Percentiles rank a stretch among this genome's conserved stretches.
phyloP scores from a whole-genome alignment of 1,140 invertebrate species.

The Heliconius hewitsoni region DNA sequence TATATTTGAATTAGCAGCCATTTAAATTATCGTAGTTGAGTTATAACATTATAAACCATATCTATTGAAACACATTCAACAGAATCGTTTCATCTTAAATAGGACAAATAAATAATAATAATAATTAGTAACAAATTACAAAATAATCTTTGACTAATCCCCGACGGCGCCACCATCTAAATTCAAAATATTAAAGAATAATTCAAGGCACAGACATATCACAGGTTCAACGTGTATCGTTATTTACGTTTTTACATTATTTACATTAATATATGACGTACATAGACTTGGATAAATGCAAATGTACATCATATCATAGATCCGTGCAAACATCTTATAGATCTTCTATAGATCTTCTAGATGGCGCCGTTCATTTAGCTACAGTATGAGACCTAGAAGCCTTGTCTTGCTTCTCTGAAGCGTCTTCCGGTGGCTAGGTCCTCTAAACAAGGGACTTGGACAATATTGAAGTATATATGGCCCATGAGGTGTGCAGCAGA shows the following conservation, averaged over 20 bases:
- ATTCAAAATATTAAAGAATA: constrained; percentile 53
- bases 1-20: constrained; percentile 33
- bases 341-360: constrained; percentile 40
- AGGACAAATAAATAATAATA: constrained; percentile 52
- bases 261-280: constrained; percentile 48
- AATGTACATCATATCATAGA: constrained; percentile 35
- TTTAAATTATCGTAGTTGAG: constrained; percentile 26
- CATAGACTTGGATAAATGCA: constrained; percentile 42
- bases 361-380: constrained; percentile 66
- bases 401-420: constrained; percentile 75
- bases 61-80: constrained; percentile 28
- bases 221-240: constrained; percentile 66
- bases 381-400: constrained; percentile 62
- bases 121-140: constrained; percentile 51
- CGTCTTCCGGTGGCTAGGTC: constrained; percentile 76
- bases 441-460: constrained; percentile 89
- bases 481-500: constrained; percentile 90
- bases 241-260: constrained; percentile 60
- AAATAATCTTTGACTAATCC: constrained; percentile 49
- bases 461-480: constrained; percentile 93
- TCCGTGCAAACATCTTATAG: constrained; percentile 46
- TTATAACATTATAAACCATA: constrained; percentile 23
- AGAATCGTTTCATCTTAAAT: constrained; percentile 39
- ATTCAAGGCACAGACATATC: constrained; percentile 78
- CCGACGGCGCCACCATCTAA: constrained; percentile 62